Percentiles rank a stretch among this genome's conserved stretches.
Evolutionary conservation across 1,140 invertebrate genomes (phyloP).

Genomic region (Aphelenchoides avenae): DNA sequence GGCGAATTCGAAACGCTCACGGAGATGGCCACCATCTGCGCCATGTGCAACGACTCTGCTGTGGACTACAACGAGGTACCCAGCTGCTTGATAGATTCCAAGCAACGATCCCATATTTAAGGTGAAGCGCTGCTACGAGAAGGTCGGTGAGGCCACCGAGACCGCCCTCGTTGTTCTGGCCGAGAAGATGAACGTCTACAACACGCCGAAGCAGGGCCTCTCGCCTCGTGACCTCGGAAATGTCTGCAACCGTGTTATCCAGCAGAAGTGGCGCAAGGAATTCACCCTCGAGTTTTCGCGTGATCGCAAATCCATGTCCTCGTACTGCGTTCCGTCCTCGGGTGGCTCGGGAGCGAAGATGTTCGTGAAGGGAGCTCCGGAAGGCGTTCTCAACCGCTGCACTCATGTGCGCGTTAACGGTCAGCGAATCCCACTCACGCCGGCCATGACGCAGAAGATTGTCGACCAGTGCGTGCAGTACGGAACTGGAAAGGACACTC

Average conservation of each 20-base stretch:
- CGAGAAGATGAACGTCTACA: slow-evolving; percentile 92
- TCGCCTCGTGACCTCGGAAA: slow-evolving; percentile 87
- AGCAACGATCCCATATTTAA: too few relatives aligned
- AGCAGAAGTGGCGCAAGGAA: slow-evolving; percentile 96
- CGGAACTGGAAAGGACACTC: slow-evolving; percentile 95
- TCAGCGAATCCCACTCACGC: slow-evolving; percentile 83
- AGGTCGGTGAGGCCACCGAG: slow-evolving; percentile 98
- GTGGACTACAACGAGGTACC: slow-evolving; percentile 98
- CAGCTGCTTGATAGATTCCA: too few relatives aligned
- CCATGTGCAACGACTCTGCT: slow-evolving; percentile 99
- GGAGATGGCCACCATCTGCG: slow-evolving; percentile 89
- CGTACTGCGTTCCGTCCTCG: slow-evolving; percentile 68
- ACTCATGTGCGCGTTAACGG: slow-evolving; percentile 89
- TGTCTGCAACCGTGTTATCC: slow-evolving; percentile 82
- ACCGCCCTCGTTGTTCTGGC: slow-evolving; percentile 94
- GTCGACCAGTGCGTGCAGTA: slow-evolving; percentile 86
- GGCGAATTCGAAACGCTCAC: slow-evolving; percentile 75
- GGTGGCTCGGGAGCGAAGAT: slow-evolving; percentile 75
- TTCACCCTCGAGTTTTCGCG: slow-evolving; percentile 99
- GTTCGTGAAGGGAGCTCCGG: slow-evolving; percentile 92
- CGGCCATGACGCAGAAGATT: slow-evolving; percentile 84
- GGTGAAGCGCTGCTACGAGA: slow-evolving; percentile 69
- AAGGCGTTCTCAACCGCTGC: slow-evolving; percentile 95
- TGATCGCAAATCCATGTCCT: slow-evolving; percentile 97
- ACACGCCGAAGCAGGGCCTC: slow-evolving; percentile 78